phyloP scores from a whole-genome alignment of 2,888 invertebrate species.

The Adela reaumurella region DNA sequence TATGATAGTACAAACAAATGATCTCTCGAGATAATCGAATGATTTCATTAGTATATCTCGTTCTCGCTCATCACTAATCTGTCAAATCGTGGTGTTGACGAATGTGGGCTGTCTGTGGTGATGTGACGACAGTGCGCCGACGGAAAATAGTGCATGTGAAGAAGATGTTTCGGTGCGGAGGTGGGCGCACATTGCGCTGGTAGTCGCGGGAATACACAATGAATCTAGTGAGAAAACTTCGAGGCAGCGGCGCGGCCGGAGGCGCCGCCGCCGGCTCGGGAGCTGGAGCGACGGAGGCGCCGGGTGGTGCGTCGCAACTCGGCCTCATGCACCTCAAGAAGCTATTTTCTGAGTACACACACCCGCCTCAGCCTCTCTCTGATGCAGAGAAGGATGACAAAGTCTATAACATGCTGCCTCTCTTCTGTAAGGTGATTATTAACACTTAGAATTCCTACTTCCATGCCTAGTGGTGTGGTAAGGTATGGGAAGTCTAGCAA shows the following conservation, averaged over 20 bases:
- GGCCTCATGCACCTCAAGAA: conserved; percentile 96
- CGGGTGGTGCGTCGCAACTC: conserved; percentile 69
- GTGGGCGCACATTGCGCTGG: not conserved
- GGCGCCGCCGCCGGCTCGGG: conserved; percentile 44
- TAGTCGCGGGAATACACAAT: conserved; percentile 36
- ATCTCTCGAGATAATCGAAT: too few relatives aligned
- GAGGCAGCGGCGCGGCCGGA: conserved; percentile 35
- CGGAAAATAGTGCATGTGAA: not conserved
- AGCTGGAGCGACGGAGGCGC: conserved; percentile 55
- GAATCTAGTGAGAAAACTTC: conserved; percentile 92
- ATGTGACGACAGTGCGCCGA: not conserved
- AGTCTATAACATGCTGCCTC: conserved; percentile 94
- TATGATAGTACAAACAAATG: too few relatives aligned
- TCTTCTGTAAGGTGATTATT: conserved; percentile 91
- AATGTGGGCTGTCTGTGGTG: not conserved
- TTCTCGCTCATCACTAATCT: too few relatives aligned
- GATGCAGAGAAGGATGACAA: conserved; percentile 87
- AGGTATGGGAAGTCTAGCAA: too few relatives aligned
- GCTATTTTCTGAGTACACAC: conserved; percentile 90
- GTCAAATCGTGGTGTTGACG: not conserved
- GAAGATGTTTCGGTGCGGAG: not conserved
- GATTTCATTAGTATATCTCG: too few relatives aligned
- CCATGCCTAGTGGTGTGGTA: too few relatives aligned
- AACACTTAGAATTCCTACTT: too few relatives aligned
- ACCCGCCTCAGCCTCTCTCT: conserved; percentile 76